A percentile compares a stretch with the other conserved stretches of the same genome.
Conservation (phyloP, 2,888 invertebrate species). For the Celastrina argiolus region DNA sequence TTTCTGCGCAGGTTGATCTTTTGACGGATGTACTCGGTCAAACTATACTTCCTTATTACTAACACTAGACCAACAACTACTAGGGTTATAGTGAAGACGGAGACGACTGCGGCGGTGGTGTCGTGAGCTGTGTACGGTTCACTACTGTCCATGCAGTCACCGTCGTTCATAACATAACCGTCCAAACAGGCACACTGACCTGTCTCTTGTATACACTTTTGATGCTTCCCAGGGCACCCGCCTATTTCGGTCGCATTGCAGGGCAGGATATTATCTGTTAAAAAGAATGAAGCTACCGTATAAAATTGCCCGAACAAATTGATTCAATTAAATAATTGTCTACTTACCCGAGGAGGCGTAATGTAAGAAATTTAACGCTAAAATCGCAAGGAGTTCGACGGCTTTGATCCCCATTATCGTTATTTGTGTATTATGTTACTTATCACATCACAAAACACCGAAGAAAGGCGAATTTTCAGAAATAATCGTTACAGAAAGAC, state of each 20-base stretch:
- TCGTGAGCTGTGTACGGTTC: conserved; percentile 40
- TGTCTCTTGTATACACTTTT: conserved; percentile 50
- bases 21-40: conserved; percentile 60
- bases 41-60: conserved; percentile 66
- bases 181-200: conserved; percentile 50
- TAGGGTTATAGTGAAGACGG: conserved; percentile 62
- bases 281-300: conserved; percentile 62
- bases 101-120: conserved; percentile 53
- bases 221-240: conserved; percentile 49
- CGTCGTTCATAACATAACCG: conserved; percentile 48
- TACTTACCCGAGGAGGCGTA: conserved; percentile 63
- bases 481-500: conserved; percentile 42
- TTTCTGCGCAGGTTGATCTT: conserved; percentile 60
- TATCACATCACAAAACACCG: conserved; percentile 58
- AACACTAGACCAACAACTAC: conserved; percentile 58
- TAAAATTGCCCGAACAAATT: conserved; percentile 61
- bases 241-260: conserved; percentile 54
- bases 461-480: conserved; percentile 38
- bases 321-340: conserved; percentile 76
- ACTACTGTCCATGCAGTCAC: conserved; percentile 44
- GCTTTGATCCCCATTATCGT: conserved; percentile 52
- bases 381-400: conserved; percentile 50
- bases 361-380: conserved; percentile 57
- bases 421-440: conserved; percentile 27
- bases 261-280: conserved; percentile 73